These are phyloP conservation scores for Macropus fuliginosus DNA, from an alignment of 2,797 vertebrate genomes.

Conservation along the genomic window DNA sequence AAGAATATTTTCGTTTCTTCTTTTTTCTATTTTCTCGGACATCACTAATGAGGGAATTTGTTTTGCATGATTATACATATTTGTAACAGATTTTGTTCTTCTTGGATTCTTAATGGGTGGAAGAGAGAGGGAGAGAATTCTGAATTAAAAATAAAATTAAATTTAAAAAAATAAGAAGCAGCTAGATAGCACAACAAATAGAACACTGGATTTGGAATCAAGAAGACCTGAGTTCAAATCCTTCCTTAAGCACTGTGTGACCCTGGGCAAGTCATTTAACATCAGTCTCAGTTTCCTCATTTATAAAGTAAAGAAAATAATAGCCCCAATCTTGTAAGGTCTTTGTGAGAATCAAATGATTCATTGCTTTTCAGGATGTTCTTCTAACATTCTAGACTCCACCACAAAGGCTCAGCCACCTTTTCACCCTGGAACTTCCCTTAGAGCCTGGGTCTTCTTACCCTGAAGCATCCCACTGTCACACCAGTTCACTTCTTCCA, in stretches of 20 bases:
- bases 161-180: background rate
- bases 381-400: background rate
- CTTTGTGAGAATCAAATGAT: background rate
- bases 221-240: background rate
- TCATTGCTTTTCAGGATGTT: background rate
- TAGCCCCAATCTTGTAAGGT: background rate
- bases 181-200: background rate
- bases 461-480: background rate
- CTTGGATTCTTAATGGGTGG: background rate
- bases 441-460: background rate
- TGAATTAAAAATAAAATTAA: conserved; percentile 6
- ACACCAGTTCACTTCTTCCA: background rate
- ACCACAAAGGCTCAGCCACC: background rate
- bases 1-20: background rate
- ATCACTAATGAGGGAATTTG: background rate
- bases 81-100: background rate
- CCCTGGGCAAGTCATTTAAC: background rate
- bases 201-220: background rate
- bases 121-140: background rate
- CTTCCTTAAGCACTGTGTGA: background rate
- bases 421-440: background rate
- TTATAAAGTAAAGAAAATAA: background rate
- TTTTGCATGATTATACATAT: background rate
- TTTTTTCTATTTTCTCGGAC: background rate
- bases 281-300: background rate